Evolutionary conservation across 2,888 invertebrate species (phyloP), one percentile per base, ranked within the genome.

Genomic region (Sisyra nigra): DNA sequence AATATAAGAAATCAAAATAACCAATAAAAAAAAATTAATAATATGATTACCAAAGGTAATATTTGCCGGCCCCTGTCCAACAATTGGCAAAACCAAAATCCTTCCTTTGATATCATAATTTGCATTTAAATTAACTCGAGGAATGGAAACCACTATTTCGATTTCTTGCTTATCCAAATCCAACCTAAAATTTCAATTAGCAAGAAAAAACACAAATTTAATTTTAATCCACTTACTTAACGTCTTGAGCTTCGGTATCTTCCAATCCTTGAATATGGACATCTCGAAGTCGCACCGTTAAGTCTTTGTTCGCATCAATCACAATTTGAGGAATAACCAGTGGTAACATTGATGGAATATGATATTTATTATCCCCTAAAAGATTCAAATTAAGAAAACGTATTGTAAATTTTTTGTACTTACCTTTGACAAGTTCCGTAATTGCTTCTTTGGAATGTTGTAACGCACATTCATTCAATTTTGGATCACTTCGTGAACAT

Each of bases 71-170:
- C 60, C 60, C 32, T 52, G 46, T 40, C 58, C 60, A 14, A 47
- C 49, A 32, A 59, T 53, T 1, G 55, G 54, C 13, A 60, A 45
- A 17, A 57, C 46, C 10, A 58, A 45, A 34, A 60, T 51, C 44
- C 53, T 50, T 14, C 58, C 60, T 19, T 54, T 52, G 4, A 59
- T 52, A 14, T 54, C 53, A 43, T 60, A 60, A 8, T 54, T 45
- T 4, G 54, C 52, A n/a, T 48, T 24, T 5, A 60, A 36, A 14
- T 48, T 50, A 11, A 53, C 37, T 1, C 29, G 32, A 4, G 52
- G 49, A 10, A 52, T 48, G 14, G 38, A 6, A 6, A 54, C 31
- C 1, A 45, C 39, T 0, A 57, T 36, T 3, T 18, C 34, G 10
- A 54, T 45, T 46, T 51, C 46, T n/a, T 44, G 38, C 1, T 48